Base-by-base conservation (phyloP, 2,797 vertebrate species). In the Lates japonicus region DNA sequence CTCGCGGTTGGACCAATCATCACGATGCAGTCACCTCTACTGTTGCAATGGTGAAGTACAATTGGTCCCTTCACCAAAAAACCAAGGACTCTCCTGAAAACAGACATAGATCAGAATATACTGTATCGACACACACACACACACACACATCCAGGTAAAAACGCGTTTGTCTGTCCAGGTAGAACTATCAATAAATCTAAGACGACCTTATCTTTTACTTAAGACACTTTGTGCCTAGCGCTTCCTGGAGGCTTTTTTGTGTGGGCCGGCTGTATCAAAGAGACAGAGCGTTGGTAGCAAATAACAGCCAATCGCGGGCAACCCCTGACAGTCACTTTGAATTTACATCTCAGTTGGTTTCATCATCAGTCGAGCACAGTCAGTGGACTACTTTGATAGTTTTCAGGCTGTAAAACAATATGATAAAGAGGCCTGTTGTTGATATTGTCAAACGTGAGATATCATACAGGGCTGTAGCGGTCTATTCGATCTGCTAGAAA, bases 121-220 rank as follows among this genome's bases (percentile, higher is more conserved):
- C 52, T 13, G 20, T 4, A 42, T 16, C 33, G 33, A n/a, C n/a
- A 44, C 60, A 67, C 69, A 1, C 52, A 63, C 25, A 16, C 51
- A 29, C 35, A 2, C 31, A 63, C 61, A 54, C 10, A 57, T 25
- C 10, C 0, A 69, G 64, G 78, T 76, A 75, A 66, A 68, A 69
- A 73, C 62, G 52, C 70, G 68, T 72, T 75, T 49, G 74, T 85
- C 74, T 2, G 3, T 29, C 37, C 54, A 31, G 62, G 51, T 19
- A 22, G n/a, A 82, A 48, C 77, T 64, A 65, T 81, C 79, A 49
- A 77, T 84, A 77, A 88, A 92, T 89, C 79, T 81, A 77, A 84
- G 82, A 70, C 76, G 85, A 90, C 87, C 84, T 75, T 70, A 83
- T 92, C 78, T 83, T 82, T 76, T n/a, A n/a, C n/a, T 63, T 59